phyloP scores from a whole-genome alignment of 2,888 invertebrate species.

The Anaspis maculata region DNA sequence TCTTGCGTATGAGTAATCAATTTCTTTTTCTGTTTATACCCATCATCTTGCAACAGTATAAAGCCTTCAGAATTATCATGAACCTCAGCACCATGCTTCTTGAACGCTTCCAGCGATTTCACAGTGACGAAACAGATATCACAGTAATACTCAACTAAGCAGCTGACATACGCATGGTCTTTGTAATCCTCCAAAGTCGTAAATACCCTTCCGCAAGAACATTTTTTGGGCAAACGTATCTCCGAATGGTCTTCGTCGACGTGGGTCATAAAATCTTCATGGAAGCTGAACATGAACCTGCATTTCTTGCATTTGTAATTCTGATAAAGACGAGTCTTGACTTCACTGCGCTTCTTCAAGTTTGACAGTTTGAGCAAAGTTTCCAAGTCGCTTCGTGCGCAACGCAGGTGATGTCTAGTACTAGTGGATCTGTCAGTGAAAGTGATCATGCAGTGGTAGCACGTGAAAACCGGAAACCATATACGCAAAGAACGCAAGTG shows the following conservation, averaged over 20 bases:
- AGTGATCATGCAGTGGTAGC: slow-evolving; percentile 54
- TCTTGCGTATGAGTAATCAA: slow-evolving; percentile 5
- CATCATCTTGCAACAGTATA: slow-evolving; percentile 29
- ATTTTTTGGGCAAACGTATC: slow-evolving; percentile 24
- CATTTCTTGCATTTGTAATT: slow-evolving; percentile 36
- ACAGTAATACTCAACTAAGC: slow-evolving; percentile 36
- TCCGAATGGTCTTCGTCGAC: slow-evolving; percentile 33
- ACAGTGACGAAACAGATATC: slow-evolving; percentile 36
- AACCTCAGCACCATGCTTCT: slow-evolving; percentile 29
- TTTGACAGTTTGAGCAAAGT: slow-evolving; percentile 31
- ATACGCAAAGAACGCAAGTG: slow-evolving; percentile 35
- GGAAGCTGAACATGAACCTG: slow-evolving; percentile 33
- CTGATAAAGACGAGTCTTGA: slow-evolving; percentile 37
- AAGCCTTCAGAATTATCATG: slow-evolving; percentile 36
- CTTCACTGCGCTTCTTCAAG: slow-evolving; percentile 29
- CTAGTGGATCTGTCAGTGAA: slow-evolving; percentile 40
- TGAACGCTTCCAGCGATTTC: slow-evolving; percentile 32
- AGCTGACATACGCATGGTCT: slow-evolving; percentile 34
- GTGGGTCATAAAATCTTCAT: slow-evolving; percentile 36
- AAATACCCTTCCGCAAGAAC: slow-evolving; percentile 30
- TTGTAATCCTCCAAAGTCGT: slow-evolving; percentile 33
- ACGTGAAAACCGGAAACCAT: slow-evolving; percentile 53
- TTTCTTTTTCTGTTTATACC: slow-evolving; percentile 21
- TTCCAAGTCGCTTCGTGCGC: slow-evolving; percentile 28
- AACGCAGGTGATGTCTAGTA: slow-evolving; percentile 30